Evolutionary conservation across 2,888 invertebrate genomes (phyloP).

Genomic region (Melanargia galathea): DNA sequence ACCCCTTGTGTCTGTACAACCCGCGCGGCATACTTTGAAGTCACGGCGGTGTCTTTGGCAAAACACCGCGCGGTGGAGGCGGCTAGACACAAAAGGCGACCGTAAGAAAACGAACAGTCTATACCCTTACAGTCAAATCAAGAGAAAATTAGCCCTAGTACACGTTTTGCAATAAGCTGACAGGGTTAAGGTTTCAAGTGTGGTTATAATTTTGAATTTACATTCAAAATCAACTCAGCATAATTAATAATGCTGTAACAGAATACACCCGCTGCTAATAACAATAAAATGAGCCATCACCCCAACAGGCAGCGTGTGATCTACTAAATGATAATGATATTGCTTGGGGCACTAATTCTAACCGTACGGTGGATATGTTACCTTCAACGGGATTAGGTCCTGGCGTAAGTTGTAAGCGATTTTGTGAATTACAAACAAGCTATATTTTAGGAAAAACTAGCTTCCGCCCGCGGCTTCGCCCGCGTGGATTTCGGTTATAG

Average conservation of each 20-base stretch:
- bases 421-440: too few species aligned
- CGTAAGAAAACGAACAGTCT: too few species aligned
- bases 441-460: too few species aligned
- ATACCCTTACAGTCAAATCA: too few species aligned
- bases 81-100: too few species aligned
- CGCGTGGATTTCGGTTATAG: too few species aligned
- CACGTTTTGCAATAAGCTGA: neutral
- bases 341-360: slow-evolving; percentile 32
- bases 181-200: neutral
- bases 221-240: neutral
- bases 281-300: slow-evolving; percentile 26
- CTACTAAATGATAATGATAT: slow-evolving; percentile 35
- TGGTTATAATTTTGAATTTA: neutral
- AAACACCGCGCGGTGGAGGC: too few species aligned
- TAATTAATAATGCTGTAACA: neutral
- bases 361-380: slow-evolving; percentile 18
- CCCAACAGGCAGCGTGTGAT: slow-evolving; percentile 26
- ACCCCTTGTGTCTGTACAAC: too few species aligned
- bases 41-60: too few species aligned
- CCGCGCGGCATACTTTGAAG: too few species aligned
- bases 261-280: slow-evolving; percentile 18
- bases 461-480: too few species aligned
- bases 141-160: too few species aligned
- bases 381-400: slow-evolving; percentile 25
- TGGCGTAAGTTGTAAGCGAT: slow-evolving; percentile 24